Evolutionary conservation across 2,888 invertebrate species (phyloP), one percentile per base, ranked within the genome.

Genomic region (Leptopilina myrica): DNA sequence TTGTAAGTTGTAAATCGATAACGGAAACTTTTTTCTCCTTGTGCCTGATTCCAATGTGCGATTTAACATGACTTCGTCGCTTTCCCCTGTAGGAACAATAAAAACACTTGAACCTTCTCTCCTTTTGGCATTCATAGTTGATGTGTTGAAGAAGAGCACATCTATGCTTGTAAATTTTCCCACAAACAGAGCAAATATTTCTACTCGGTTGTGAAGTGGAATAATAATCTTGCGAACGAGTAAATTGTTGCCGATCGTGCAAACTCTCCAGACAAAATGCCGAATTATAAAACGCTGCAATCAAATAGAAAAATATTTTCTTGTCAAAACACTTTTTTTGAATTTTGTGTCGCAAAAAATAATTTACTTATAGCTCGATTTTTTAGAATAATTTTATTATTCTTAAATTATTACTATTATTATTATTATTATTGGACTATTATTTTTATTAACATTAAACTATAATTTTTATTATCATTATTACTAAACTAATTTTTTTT

Each of bases 121-220:
- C 87, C 79, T 89, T 88, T 33, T 90, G 90, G 81, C 92, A 92
- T 80, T 92, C 92, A 83, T 90, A 90, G 73, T 86, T 89, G 11
- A 87, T 83, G 82, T 92, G 92, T 26, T 91, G 80, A 76, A 84
- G 85, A 33, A 92, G 84, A 62, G 87, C 87, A 64, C 85, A 84
- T 62, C 86, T 85, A 78, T 87, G 86, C 77, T 87, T 87, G 81
- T 91, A 91, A 8, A 75, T 81, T 73, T 88, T 87, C 65, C 87
- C 87, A 78, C 90, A 91, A 56, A 81, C 83, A 43, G 85, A 79
- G 82, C 88, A 88, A 81, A 86, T 78, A 77, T 83, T 81, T 40
- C 80, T 80, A 49, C 77, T 77, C 64, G 64, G 69, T 53, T 76
- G 62, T 4, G 46, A 56, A 26, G 15, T 66, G 14, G 76, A 49